Conservation (phyloP, 2,797 vertebrate species). For the Anableps anableps region DNA sequence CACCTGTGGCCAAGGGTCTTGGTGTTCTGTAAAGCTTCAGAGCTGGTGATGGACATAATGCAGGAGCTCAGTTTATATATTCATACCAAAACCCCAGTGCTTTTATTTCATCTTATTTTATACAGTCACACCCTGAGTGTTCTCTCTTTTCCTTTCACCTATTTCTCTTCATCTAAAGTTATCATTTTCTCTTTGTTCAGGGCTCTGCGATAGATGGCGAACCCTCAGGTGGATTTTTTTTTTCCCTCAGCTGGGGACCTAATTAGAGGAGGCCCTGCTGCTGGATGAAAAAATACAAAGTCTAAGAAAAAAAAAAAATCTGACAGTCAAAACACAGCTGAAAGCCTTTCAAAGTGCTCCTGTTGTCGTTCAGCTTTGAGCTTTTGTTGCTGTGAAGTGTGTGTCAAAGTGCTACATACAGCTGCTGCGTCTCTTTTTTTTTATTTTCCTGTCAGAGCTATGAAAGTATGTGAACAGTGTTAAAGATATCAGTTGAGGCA, state of each 20-base stretch:
- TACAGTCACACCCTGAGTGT: neutral
- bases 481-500: constrained; percentile 3
- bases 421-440: neutral
- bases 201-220: constrained; percentile 31
- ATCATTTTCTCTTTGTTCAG: constrained; percentile 35
- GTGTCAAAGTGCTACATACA: neutral
- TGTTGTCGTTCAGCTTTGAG: constrained; percentile 17
- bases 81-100: constrained; percentile 15
- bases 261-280: constrained; percentile 63
- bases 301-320: constrained; percentile 18
- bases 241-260: constrained; percentile 57
- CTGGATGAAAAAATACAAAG: constrained; percentile 42
- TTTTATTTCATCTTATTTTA: constrained; percentile 12
- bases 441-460: neutral
- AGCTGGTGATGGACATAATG: neutral
- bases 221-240: constrained; percentile 52
- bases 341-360: constrained; percentile 23
- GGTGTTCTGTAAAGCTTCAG: constrained; percentile 33
- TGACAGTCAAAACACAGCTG: constrained; percentile 4
- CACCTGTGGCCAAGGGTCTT: constrained; percentile 50
- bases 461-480: constrained; percentile 5
- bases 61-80: neutral
- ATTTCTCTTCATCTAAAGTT: constrained; percentile 24
- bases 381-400: neutral
- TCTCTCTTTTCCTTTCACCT: constrained; percentile 12